Conservation (phyloP, 2,113 vertebrate genomes). For the Ptilonorhynchus violaceus region DNA sequence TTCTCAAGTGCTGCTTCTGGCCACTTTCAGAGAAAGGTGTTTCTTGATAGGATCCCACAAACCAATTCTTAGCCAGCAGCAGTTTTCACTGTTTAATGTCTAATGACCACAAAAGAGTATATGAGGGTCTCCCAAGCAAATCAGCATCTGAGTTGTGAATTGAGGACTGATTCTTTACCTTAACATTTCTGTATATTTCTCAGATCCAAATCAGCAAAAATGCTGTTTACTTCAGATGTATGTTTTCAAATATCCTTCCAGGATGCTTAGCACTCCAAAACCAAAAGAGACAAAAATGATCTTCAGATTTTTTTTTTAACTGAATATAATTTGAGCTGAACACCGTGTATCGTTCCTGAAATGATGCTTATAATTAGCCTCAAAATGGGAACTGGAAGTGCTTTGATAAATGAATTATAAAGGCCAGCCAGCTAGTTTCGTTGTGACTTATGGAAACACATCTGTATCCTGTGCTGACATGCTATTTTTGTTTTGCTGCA, state of each 20-base stretch:
- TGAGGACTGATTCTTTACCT: not conserved
- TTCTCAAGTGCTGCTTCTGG: not conserved
- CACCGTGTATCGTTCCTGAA: not conserved
- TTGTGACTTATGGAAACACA: conserved; percentile 49
- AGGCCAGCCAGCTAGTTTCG: conserved; percentile 32
- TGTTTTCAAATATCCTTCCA: not conserved
- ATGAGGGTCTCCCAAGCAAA: not conserved
- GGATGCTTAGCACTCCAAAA: not conserved
- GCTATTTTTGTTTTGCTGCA: conserved; percentile 38
- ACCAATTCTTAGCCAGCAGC: not conserved
- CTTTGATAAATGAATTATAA: conserved; percentile 51
- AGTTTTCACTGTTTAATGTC: not conserved
- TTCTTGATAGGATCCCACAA: not conserved
- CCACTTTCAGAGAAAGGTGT: not conserved
- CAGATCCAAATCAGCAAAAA: not conserved
- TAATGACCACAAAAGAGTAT: not conserved
- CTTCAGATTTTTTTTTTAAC: not conserved
- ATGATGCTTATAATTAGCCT: conserved; percentile 28
- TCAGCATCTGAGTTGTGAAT: not conserved
- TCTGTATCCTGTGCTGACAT: conserved; percentile 62
- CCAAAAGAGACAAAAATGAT: not conserved
- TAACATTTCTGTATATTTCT: not conserved
- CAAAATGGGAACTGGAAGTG: conserved; percentile 59
- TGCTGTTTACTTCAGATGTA: not conserved
- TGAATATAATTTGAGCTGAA: not conserved